Evolutionary conservation across 2,113 vertebrate species (phyloP), one percentile per base, ranked within the genome.

Genomic region (Rhynchopsitta pachyrhyncha): DNA sequence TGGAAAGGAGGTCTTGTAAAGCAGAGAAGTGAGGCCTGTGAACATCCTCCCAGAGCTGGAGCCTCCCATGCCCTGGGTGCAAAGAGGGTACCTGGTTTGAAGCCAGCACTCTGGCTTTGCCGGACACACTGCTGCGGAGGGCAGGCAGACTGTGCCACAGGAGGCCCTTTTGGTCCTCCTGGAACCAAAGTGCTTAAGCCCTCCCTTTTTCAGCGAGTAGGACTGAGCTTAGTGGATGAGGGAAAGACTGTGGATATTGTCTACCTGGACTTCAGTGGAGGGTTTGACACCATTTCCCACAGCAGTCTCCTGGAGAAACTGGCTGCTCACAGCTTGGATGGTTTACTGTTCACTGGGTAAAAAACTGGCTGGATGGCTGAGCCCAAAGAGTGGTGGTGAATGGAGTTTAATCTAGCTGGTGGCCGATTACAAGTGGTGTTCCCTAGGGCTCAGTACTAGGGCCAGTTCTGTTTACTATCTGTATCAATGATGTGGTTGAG

Each of bases 81-180:
- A 7, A 5, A 46, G 14, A 11, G 15, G 10, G 47, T 27, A 11
- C 24, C 49, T 9, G 24, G 25, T 37, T 13, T 4, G 31, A 33
- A 33, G 76, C 39, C 46, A 7, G 42, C 2, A 5, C 71, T 22
- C 9, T 3, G 42, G 33, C 59, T 24, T 41, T 24, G 37, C 71
- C 8, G 59, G 28, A 25, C 29, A 5, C 73, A 10, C 4, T 2
- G 1, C 42, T 8, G 13, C 1, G 0, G 17, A 20, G 22, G 33
- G 24, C 11, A 27, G 42, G 44, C 64, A 31, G 85, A 33, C 31
- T 10, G 71, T 19, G 3, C 15, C 29, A 17, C 29, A 1, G 18
- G 16, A 14, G 3, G 29, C 46, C 60, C 41, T 35, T 24, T 6
- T 17, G 19, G 23, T 31, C 24, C 49, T 59, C 22, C 13, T 15